Evolutionary conservation across 2,113 vertebrate genomes (phyloP).

Genomic region (Rhombomys opimus): DNA sequence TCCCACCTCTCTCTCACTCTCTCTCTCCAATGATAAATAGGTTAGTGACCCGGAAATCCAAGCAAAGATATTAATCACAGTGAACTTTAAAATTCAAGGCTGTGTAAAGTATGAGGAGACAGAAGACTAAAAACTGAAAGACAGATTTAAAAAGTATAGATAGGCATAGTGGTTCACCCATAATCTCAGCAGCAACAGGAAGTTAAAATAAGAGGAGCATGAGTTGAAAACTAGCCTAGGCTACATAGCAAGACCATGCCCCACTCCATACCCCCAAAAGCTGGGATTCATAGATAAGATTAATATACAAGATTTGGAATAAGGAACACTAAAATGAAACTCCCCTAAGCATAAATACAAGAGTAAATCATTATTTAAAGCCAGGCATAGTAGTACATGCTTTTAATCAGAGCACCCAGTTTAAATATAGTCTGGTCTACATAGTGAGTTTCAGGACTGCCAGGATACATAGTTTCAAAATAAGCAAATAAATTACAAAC

Average conservation of each 20-base stretch:
- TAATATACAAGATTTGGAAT: not conserved
- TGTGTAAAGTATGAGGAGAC: not conserved
- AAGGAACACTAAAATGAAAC: constrained; percentile 16
- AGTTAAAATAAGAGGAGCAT: no score
- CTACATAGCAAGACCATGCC: not conserved
- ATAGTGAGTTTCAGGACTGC: not conserved
- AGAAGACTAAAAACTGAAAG: not conserved
- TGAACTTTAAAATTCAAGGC: not conserved
- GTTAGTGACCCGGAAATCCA: not conserved
- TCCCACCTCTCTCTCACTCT: no score
- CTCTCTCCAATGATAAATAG: not conserved
- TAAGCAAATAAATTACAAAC: not conserved
- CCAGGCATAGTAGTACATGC: not conserved
- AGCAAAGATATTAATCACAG: not conserved
- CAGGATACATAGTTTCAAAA: not conserved
- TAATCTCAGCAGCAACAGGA: not conserved
- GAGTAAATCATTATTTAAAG: not conserved
- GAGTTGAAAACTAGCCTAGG: not conserved
- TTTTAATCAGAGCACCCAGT: not conserved
- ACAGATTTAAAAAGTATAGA: no score
- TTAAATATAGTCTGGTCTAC: not conserved
- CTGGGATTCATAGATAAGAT: not conserved
- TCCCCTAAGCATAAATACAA: not conserved
- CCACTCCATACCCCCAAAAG: not conserved
- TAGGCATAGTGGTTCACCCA: not conserved